These are phyloP conservation scores for Stichodactyla mertensii DNA, from an alignment of 64 coral and sea anemone species.

Conservation along the genomic window DNA sequence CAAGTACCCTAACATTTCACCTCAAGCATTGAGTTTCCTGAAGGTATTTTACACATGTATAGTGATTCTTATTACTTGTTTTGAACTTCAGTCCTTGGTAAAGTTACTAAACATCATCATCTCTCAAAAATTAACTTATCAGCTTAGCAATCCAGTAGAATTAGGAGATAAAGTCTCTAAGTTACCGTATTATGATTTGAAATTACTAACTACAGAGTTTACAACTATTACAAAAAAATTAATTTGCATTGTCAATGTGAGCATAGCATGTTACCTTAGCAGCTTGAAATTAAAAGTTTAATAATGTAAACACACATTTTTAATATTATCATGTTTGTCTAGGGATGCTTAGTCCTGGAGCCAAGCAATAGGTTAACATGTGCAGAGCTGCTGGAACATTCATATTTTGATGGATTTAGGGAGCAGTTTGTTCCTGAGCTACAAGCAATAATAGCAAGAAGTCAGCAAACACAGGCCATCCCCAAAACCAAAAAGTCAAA, in stretches of 20 bases:
- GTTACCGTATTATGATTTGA: too few species aligned
- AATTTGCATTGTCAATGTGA: too few species aligned
- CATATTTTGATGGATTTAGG: constrained; percentile 80
- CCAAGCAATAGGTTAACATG: constrained; percentile 76
- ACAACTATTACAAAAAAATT: too few species aligned
- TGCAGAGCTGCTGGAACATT: constrained; percentile 68
- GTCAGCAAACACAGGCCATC: constrained; percentile 32
- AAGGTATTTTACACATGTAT: constrained; percentile 46
- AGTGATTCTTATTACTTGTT: neutral
- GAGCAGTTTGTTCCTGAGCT: constrained; percentile 58
- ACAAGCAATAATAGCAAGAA: constrained; percentile 48
- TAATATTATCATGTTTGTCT: neutral
- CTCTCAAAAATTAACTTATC: neutral
- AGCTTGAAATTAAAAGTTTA: too few species aligned
- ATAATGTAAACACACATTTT: neutral
- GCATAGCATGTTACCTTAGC: too few species aligned
- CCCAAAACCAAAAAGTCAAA: constrained; percentile 64
- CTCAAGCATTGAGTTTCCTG: constrained; percentile 75
- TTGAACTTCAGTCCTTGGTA: neutral
- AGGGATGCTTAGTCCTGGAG: constrained; percentile 96
- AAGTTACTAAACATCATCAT: neutral
- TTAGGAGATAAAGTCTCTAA: too few species aligned
- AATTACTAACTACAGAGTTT: too few species aligned
- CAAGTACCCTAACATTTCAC: constrained; percentile 71
- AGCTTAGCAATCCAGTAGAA: too few species aligned